A percentile compares a stretch with the other conserved stretches of the same genome.
These are phyloP conservation scores for Acanthopagrus latus DNA, from an alignment of 2,797 vertebrate species.

Conservation along the genomic window DNA sequence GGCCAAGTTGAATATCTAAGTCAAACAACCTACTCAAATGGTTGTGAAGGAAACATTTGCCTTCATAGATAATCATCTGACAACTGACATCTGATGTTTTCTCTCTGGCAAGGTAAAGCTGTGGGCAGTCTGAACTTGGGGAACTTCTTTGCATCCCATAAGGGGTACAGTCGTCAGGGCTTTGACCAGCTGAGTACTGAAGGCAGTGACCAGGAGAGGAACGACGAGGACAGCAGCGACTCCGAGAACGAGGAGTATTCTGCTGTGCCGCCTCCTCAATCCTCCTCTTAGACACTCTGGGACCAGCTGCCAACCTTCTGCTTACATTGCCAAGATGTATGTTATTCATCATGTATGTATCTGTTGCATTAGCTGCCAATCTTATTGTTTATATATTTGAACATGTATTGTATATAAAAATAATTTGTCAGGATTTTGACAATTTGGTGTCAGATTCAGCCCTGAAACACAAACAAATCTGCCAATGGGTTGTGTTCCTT, in stretches of 20 bases:
- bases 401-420: slow-evolving; percentile 61
- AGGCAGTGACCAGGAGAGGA: slow-evolving; percentile 96
- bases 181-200: slow-evolving; percentile 98
- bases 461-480: slow-evolving; percentile 27
- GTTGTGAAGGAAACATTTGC: not conserved
- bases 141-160: slow-evolving; percentile 94
- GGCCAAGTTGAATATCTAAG: not conserved
- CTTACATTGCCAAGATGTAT: slow-evolving; percentile 87
- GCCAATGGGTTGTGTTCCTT: not conserved
- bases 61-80: not conserved
- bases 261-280: slow-evolving; percentile 80
- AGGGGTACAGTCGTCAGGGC: slow-evolving; percentile 95
- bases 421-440: slow-evolving; percentile 29
- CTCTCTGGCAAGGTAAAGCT: slow-evolving; percentile 87
- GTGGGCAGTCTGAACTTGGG: slow-evolving; percentile 93
- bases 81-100: not conserved
- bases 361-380: slow-evolving; percentile 89
- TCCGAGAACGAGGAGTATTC: slow-evolving; percentile 96
- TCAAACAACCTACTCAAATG: not conserved
- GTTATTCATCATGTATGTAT: slow-evolving; percentile 89
- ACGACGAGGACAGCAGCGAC: slow-evolving; percentile 93
- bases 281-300: slow-evolving; percentile 62
- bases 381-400: slow-evolving; percentile 76
- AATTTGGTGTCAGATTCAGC: slow-evolving; percentile 15
- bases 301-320: slow-evolving; percentile 75